These are phyloP conservation scores for Actenoides lindsayi DNA, from an alignment of 2,113 vertebrate species.

Conservation along the genomic window DNA sequence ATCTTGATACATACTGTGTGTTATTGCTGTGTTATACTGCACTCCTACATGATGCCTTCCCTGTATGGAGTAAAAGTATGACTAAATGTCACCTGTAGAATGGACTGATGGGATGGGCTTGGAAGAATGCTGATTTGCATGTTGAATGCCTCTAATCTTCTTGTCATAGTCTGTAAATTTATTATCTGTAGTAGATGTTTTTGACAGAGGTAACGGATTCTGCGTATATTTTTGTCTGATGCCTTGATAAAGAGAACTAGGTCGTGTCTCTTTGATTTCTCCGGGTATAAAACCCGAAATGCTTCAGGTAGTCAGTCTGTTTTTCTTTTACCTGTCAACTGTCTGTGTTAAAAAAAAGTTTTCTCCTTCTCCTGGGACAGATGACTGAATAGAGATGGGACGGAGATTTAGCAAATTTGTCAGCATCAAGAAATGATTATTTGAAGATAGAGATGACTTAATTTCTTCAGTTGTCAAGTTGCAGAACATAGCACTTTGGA, in stretches of 20 bases:
- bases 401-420: constrained; percentile 59
- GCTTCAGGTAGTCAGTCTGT: constrained; percentile 30
- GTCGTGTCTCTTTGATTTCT: neutral
- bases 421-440: constrained; percentile 44
- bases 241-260: neutral
- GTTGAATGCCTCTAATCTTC: constrained; percentile 50
- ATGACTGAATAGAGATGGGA: constrained; percentile 44
- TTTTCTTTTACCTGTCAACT: constrained; percentile 47
- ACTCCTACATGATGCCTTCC: neutral
- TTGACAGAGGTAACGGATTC: constrained; percentile 42
- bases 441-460: constrained; percentile 58
- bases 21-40: neutral
- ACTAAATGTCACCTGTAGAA: neutral
- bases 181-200: constrained; percentile 13
- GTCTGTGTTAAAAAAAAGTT: constrained; percentile 30
- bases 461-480: constrained; percentile 66
- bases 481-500: constrained; percentile 54
- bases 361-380: constrained; percentile 39
- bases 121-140: constrained; percentile 18
- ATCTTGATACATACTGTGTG: neutral
- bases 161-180: constrained; percentile 50
- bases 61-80: neutral
- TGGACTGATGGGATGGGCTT: neutral
- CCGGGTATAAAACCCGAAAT: constrained; percentile 21
- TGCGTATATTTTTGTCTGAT: constrained; percentile 36